These are phyloP conservation scores for Tachina grossa DNA, from an alignment of 2,888 invertebrate genomes.

Conservation along the genomic window DNA sequence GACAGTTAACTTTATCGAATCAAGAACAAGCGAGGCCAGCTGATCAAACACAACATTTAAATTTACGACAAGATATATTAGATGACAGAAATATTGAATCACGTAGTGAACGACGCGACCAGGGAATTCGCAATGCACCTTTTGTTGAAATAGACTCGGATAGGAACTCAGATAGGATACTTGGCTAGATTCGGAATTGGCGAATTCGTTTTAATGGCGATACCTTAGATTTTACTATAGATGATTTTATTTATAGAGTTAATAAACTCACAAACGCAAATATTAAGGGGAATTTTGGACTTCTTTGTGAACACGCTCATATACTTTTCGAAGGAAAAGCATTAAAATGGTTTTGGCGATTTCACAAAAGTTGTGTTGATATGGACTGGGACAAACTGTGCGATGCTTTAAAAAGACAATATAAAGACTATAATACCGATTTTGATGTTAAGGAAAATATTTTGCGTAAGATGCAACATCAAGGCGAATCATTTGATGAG, in stretches of 20 bases:
- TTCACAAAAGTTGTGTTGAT: neutral
- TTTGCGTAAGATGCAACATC: neutral
- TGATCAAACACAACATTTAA: no score
- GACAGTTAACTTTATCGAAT: no score
- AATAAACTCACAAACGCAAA: neutral
- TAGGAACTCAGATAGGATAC: neutral
- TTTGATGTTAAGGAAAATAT: conserved; percentile 10
- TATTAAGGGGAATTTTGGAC: neutral
- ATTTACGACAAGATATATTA: no score
- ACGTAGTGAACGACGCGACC: neutral
- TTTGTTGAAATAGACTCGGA: neutral
- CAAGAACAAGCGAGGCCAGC: no score
- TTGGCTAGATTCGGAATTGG: no score
- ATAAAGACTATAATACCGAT: conserved; percentile 3
- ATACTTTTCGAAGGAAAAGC: neutral
- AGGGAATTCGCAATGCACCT: neutral
- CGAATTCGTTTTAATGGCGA: no score
- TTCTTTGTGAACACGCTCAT: neutral
- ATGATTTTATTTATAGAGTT: neutral
- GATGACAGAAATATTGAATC: no score
- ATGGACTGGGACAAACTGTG: neutral
- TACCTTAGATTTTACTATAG: neutral
- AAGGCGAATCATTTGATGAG: neutral
- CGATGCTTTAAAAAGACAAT: neutral
- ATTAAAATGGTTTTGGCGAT: conserved; percentile 12